Base-by-base conservation (phyloP, 2,888 invertebrate species). In the Nomada ferruginata region DNA sequence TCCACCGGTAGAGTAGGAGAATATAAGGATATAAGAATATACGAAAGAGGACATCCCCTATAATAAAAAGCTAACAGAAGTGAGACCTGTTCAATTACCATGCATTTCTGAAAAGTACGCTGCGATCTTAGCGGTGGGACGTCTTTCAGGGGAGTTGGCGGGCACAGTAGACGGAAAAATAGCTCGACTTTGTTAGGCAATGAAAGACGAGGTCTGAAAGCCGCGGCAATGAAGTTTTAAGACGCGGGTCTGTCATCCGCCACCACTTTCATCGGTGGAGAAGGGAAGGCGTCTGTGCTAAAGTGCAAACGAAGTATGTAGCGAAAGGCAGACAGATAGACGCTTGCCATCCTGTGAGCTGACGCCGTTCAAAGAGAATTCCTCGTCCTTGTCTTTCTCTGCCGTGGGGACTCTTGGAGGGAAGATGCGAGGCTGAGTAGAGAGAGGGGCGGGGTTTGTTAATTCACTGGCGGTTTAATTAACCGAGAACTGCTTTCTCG, bases 241-340 rank as follows among this genome's bases (percentile, higher is more conserved):
- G 79, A 83, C 76, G 63, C 20, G 50, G 55, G 61, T 59, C 79
- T 83, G 83, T 78, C 77, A 75, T 55, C 36, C 59, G 68, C 61
- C 61, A 55, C 57, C 1, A 13, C 20, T 69, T 42, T 44, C 57
- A 57, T 57, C 42, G 57, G 23, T 13, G 23, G 80, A 5, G 36
- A 36, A 7, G 36, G 7, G 50, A 70, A 55, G 52, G 29, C 59
- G 20, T 53, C 23, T 63, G 65, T 78, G 61, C 42, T 76, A 79
- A 83, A 76, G 69, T 71, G 69, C 73, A 76, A 83, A 81, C 79
- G 65, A 79, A 76, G 76, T 76, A 57, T 64, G 61, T 63, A 36
- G 63, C 65, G 75, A 65, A 57, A 55, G 23, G 50, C 20, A 29
- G 50, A 15, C 47, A 47, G 47, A 47, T 15, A 36, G 36, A 7